phyloP scores from a whole-genome alignment of 2,888 invertebrate species.

The Watsonalla binaria region DNA sequence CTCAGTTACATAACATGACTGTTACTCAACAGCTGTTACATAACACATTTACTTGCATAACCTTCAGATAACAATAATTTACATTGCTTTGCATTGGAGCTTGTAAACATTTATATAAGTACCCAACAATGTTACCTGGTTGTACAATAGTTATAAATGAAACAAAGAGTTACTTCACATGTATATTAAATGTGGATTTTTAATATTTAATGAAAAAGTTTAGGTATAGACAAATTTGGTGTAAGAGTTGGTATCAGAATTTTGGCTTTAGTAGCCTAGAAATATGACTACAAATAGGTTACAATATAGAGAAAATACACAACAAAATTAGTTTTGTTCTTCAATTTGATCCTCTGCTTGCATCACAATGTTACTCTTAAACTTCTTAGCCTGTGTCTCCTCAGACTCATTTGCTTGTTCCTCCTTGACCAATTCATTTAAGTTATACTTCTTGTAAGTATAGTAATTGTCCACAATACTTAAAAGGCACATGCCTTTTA shows the following conservation, averaged over 20 bases:
- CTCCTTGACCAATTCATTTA: slow-evolving; percentile 81
- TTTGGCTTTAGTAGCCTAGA: slow-evolving; percentile 50
- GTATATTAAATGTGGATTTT: slow-evolving; percentile 31
- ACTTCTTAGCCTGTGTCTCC: slow-evolving; percentile 64
- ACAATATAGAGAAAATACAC: slow-evolving; percentile 33
- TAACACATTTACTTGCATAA: neutral
- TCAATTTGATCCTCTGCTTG: slow-evolving; percentile 42
- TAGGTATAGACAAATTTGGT: slow-evolving; percentile 55
- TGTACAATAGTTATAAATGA: slow-evolving; percentile 10
- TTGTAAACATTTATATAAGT: neutral
- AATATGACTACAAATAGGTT: slow-evolving; percentile 44
- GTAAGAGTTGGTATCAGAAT: slow-evolving; percentile 62
- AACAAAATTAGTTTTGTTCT: slow-evolving; percentile 36
- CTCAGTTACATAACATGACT: neutral
- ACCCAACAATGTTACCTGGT: slow-evolving; percentile 4
- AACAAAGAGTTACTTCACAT: slow-evolving; percentile 21
- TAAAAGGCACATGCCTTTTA: slow-evolving; percentile 88
- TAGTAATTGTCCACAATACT: slow-evolving; percentile 89
- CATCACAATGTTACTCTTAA: slow-evolving; percentile 46
- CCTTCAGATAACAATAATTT: slow-evolving; percentile 1
- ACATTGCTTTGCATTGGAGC: slow-evolving; percentile 2
- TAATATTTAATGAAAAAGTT: slow-evolving; percentile 42
- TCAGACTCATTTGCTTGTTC: slow-evolving; percentile 56
- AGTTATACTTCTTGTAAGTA: slow-evolving; percentile 90
- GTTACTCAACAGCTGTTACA: neutral